Evolutionary conservation across 1,140 invertebrate species (phyloP).

Genomic region (Trichonephila clavata): DNA sequence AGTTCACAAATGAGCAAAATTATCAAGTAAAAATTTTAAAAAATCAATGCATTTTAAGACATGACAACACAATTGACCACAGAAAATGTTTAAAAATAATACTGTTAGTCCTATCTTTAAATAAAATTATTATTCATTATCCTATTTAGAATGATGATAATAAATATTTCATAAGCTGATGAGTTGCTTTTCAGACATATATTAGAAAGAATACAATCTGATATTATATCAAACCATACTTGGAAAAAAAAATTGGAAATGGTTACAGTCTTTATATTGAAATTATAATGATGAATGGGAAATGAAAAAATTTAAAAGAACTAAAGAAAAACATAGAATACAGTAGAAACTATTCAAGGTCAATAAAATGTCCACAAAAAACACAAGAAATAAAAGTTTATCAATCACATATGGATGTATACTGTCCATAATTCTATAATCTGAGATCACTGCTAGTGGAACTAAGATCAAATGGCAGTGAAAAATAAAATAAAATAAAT

Average conservation of each 20-base stretch:
- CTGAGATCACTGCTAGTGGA: conserved; percentile 54
- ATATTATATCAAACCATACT: neutral
- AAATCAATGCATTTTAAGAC: too few species aligned
- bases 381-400: neutral
- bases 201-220: neutral
- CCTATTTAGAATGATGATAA: neutral
- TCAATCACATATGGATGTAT: conserved; percentile 68
- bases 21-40: too few species aligned
- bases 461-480: conserved; percentile 53
- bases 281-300: neutral
- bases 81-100: too few species aligned
- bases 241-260: neutral
- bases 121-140: too few species aligned
- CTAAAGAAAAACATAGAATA: neutral
- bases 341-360: conserved; percentile 9
- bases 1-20: neutral
- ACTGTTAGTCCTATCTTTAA: too few species aligned
- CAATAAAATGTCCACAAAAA: neutral
- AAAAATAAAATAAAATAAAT: conserved; percentile 29
- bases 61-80: too few species aligned
- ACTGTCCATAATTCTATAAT: conserved; percentile 61
- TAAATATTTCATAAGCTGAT: neutral
- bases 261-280: neutral
- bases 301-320: neutral
- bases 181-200: neutral